Base-by-base conservation (phyloP, 1,140 invertebrate genomes). In the Drosophila pallidifrons region DNA sequence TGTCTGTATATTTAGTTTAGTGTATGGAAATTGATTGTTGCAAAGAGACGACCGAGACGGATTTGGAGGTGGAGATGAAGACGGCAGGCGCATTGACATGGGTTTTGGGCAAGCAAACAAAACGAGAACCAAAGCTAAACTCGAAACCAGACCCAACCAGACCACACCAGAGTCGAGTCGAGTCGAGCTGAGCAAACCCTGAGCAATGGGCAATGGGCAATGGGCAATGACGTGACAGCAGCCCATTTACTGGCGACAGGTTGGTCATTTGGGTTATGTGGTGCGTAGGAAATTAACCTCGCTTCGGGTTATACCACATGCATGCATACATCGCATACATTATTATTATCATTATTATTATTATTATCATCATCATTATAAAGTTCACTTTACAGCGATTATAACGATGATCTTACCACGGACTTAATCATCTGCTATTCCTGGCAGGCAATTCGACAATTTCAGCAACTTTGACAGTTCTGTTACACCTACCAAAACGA, bases 221-320 rank as follows among this genome's bases (percentile, higher is more conserved):
- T 71, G 58, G 43, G 32, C 67, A 75, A 65, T 86, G 79, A 86
- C 82, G 82, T 86, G 82, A 88, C 82, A 79, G 83, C 68, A 73
- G 80, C 63, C 79, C 82, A 86, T 86, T 86, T 68, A 74, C 76
- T 82, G 76, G 83, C 82, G 82, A 86, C 82, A 88, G 86, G 66
- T 86, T 86, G 83, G 83, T 67, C 82, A 86, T 86, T 86, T 76
- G 63, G 64, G 58, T 64, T 81, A 70, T 81, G 45, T 52, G 81
- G 81, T 83, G 81, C 81, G 81, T 85, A 67, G 71, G 57, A 83
- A 85, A 81, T 87, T 82, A 82, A 67, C 32, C 66, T 58, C 72
- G 57, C 58, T 57, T 43, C 51, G 13, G 49, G 57, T 69, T 52
- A 74, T 74, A 63, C 4, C 30, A 13, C 13, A 16, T 35, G 32